Conservation (phyloP, 2,113 vertebrate species). For the Corydoras maculifer region DNA sequence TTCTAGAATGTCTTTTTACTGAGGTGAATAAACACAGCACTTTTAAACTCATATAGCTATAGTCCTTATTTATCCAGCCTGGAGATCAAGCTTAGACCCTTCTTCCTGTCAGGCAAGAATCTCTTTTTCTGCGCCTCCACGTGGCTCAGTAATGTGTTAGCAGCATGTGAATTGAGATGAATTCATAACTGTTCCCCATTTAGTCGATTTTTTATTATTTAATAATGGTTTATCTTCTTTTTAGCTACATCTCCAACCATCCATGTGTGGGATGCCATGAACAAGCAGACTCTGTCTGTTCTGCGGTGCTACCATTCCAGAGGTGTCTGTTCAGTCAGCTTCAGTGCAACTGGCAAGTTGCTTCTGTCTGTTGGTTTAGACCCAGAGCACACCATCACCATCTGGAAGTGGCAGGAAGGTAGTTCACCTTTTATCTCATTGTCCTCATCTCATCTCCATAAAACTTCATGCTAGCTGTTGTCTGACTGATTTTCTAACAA, state of each 20-base stretch:
- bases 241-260: slow-evolving; percentile 89
- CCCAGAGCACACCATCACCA: slow-evolving; percentile 85
- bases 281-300: slow-evolving; percentile 86
- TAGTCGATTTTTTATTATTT: too few species aligned
- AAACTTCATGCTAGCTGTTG: neutral
- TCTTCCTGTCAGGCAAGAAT: too few species aligned
- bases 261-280: slow-evolving; percentile 95
- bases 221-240: slow-evolving; percentile 19
- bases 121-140: too few species aligned
- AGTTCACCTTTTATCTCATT: neutral
- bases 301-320: slow-evolving; percentile 88
- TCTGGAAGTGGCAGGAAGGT: slow-evolving; percentile 90
- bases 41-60: too few species aligned
- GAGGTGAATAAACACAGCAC: too few species aligned
- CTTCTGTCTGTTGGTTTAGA: slow-evolving; percentile 90
- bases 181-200: too few species aligned
- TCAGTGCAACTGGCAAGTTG: slow-evolving; percentile 95
- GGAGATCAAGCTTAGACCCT: too few species aligned
- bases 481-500: neutral
- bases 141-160: too few species aligned
- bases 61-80: too few species aligned
- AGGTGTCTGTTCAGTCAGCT: slow-evolving; percentile 91
- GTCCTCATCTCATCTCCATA: neutral
- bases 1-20: too few species aligned
- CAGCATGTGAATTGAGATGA: too few species aligned